Base-by-base conservation (phyloP, 2,113 vertebrate species). In the Argyrosomus japonicus region DNA sequence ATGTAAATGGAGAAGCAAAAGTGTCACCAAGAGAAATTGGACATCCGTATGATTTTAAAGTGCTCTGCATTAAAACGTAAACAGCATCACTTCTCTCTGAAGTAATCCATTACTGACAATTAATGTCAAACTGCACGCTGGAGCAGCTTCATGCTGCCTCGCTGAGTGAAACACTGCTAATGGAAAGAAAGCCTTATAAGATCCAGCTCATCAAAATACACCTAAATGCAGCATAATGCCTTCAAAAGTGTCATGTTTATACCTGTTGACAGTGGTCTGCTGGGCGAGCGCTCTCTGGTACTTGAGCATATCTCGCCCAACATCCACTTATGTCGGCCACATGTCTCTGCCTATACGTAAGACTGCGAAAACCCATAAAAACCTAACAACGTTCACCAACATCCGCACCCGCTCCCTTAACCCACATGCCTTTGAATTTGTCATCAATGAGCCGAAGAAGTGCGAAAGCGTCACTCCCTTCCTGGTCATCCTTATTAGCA, bases 231-330 rank as follows among this genome's bases (percentile, higher is more conserved):
- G 94, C 95, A 97, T 95, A 95, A 99, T 99, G 98, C 96, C 98
- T 96, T 99, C 98, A 72, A 99, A 99, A 90, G 98, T 99, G 77
- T 99, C 98, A 72, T 99, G 98, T 88, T 95, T 99, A 12, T 99
- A 99, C 25, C 88, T 99, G 85, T 89, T 99, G 96, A 99, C 98
- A 27, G 98, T 99, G 61, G 97, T 99, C 90, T 99, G 98, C 86
- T 99, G 98, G 98, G 98, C 98, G 75, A 98, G 98, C 0, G 98
- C 97, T 88, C 96, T 99, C 70, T 99, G 98, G 98, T 99, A 99
- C 88, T 83, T 99, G 85, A 99, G 98, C 50, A 92, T 99, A 74
- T 97, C 98, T 51, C 96, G 98, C 25, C 97, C 98, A 4, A 97
- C 97, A 36, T 96, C 97, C 60, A 96, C 97, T 0, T 98, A 98